Conservation (phyloP, 2,797 vertebrate species). For the Mormyrops attenuatus region DNA sequence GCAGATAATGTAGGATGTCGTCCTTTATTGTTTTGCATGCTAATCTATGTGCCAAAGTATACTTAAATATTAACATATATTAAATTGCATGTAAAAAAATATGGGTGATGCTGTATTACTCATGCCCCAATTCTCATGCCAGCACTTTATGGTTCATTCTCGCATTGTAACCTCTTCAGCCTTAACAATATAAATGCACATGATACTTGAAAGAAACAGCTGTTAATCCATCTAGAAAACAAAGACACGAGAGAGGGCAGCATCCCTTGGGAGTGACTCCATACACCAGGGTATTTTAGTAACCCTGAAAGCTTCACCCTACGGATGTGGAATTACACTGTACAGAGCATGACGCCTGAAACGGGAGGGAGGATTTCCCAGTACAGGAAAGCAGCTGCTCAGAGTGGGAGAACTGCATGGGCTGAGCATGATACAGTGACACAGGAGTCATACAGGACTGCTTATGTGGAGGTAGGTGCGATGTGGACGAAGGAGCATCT, state of each 20-base stretch:
- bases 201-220: background rate
- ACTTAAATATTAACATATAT: slow-evolving; percentile 4
- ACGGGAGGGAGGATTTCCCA: background rate
- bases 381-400: background rate
- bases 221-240: background rate
- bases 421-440: background rate
- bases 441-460: background rate
- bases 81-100: slow-evolving; percentile 5
- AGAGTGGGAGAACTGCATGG: background rate
- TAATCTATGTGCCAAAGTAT: background rate
- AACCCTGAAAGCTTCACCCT: background rate
- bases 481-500: background rate
- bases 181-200: background rate
- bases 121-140: background rate
- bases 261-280: background rate
- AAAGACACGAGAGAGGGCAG: background rate
- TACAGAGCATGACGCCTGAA: background rate
- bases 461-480: background rate
- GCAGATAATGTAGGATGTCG: background rate
- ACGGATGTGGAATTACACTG: background rate
- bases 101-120: background rate
- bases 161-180: background rate
- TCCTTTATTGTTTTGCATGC: slow-evolving; percentile 1
- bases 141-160: background rate
- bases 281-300: background rate